Evolutionary conservation across 2,888 invertebrate species (phyloP).

Genomic region (Drosophila falleni): DNA sequence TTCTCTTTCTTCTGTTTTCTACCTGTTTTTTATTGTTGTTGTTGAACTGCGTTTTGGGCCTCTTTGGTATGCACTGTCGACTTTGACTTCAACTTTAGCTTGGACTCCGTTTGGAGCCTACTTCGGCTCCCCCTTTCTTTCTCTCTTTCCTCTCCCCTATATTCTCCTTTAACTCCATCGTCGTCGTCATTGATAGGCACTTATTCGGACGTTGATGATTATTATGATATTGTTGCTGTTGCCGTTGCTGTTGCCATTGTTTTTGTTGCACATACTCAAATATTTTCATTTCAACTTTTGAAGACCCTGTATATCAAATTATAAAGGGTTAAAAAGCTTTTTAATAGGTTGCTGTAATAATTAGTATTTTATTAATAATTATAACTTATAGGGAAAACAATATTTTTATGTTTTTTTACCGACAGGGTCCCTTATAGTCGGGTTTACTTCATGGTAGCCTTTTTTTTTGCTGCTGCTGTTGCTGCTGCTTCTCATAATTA

Average conservation of each 20-base stretch:
- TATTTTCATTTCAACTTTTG: slow-evolving; percentile 54
- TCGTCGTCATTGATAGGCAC: slow-evolving; percentile 82
- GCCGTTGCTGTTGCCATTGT: slow-evolving; percentile 37
- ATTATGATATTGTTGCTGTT: slow-evolving; percentile 72
- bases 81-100: slow-evolving; percentile 39
- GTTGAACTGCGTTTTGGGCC: slow-evolving; percentile 69
- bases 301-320: not conserved
- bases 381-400: no score
- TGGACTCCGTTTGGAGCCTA: slow-evolving; percentile 55
- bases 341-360: no score
- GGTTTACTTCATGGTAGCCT: not conserved
- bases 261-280: slow-evolving; percentile 32
- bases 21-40: slow-evolving; percentile 43
- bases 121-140: slow-evolving; percentile 29
- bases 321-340: no score
- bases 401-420: no score
- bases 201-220: slow-evolving; percentile 75
- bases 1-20: slow-evolving; percentile 42
- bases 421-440: not conserved
- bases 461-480: slow-evolving; percentile 4
- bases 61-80: slow-evolving; percentile 66
- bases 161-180: slow-evolving; percentile 15
- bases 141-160: not conserved
- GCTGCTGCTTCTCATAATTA: slow-evolving; percentile 72
- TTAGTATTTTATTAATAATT: no score